Conservation (phyloP, 2,888 invertebrate species). For the Syritta pipiens region DNA sequence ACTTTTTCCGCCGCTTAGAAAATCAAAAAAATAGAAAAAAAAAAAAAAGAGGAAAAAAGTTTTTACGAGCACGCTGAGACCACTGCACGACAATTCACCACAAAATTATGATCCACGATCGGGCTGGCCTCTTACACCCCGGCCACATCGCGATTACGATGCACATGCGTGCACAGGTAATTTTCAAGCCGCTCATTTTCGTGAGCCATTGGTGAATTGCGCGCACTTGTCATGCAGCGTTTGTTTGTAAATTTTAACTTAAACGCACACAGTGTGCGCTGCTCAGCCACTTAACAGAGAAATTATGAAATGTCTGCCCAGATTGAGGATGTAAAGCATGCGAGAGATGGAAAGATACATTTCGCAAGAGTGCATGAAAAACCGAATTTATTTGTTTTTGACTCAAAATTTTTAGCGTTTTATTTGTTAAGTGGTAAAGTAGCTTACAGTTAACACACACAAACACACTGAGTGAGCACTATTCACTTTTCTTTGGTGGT, state of each 20-base stretch:
- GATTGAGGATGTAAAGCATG: conserved; percentile 7
- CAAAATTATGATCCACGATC: conserved; percentile 45
- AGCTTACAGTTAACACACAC: background rate
- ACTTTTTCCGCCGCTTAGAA: background rate
- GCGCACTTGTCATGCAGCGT: conserved; percentile 45
- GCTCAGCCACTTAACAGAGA: too few species aligned
- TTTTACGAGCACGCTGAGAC: conserved; percentile 23
- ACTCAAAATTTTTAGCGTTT: too few species aligned
- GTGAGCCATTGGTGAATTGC: background rate
- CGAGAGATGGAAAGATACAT: conserved; percentile 11
- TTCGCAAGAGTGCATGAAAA: conserved; percentile 14
- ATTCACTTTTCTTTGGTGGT: conserved; percentile 13
- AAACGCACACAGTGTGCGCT: conserved; percentile 31
- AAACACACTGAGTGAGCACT: too few species aligned
- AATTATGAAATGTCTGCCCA: too few species aligned
- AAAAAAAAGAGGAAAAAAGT: conserved; percentile 1
- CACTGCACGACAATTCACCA: conserved; percentile 55
- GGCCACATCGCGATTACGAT: conserved; percentile 38
- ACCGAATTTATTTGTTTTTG: conserved; percentile 27
- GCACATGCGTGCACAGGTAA: conserved; percentile 53
- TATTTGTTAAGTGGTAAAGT: conserved; percentile 3
- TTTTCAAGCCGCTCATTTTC: conserved; percentile 41
- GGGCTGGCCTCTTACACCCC: conserved; percentile 14
- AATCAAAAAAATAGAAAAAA: background rate
- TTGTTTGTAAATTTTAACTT: conserved; percentile 10